These are phyloP conservation scores for Diarsia mendica DNA, from an alignment of 2,888 invertebrate genomes.

Conservation along the genomic window DNA sequence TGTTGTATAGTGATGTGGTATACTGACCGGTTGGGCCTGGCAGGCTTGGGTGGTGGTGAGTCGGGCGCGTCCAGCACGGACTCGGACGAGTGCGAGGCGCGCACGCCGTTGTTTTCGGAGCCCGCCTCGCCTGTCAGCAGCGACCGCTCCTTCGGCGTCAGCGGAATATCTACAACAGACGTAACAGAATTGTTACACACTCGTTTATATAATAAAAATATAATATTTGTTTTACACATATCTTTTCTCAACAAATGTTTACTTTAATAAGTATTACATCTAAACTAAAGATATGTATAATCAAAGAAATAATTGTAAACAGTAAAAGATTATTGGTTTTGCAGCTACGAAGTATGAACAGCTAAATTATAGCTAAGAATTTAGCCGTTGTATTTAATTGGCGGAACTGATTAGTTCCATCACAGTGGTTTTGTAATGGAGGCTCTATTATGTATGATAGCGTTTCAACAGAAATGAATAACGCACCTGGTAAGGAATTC, in stretches of 20 bases:
- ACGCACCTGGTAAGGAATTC: constrained; percentile 87
- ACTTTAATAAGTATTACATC: constrained; percentile 7
- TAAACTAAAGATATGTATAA: constrained; percentile 12
- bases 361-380: constrained; percentile 47
- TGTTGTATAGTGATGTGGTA: neutral
- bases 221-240: constrained; percentile 9
- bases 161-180: constrained; percentile 93
- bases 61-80: constrained; percentile 92
- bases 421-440: constrained; percentile 44
- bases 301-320: constrained; percentile 20
- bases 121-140: constrained; percentile 92
- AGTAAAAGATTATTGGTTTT: constrained; percentile 24
- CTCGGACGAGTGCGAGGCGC: constrained; percentile 95
- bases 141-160: constrained; percentile 94
- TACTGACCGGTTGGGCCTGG: constrained; percentile 93
- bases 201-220: neutral
- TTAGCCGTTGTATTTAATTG: constrained; percentile 58
- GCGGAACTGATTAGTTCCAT: constrained; percentile 61
- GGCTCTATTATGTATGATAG: constrained; percentile 47
- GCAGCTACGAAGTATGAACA: constrained; percentile 23
- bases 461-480: constrained; percentile 47
- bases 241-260: constrained; percentile 3
- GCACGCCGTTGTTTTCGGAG: constrained; percentile 89
- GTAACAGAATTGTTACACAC: neutral
- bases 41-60: constrained; percentile 96